A percentile compares a stretch with the other conserved stretches of the same genome.
Conservation (phyloP, 1,140 invertebrate genomes). For the Zaprionus kolodkinae region DNA sequence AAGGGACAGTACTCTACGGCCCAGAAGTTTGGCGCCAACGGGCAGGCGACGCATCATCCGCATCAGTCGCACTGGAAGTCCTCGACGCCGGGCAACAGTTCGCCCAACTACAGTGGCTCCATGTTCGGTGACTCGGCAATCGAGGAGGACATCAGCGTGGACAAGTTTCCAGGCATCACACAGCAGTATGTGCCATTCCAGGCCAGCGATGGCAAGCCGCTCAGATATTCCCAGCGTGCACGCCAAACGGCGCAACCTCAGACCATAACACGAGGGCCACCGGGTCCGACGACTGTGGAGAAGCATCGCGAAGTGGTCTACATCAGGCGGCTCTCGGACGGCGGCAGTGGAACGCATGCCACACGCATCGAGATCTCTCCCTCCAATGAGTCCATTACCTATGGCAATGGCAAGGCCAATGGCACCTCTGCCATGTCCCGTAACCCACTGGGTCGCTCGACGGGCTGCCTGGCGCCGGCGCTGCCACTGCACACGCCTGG, state of each 20-base stretch:
- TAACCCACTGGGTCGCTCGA: conserved; percentile 73
- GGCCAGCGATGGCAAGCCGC: conserved; percentile 64
- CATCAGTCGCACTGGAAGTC: conserved; percentile 77
- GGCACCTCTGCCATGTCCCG: conserved; percentile 56
- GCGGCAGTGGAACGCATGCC: conserved; percentile 67
- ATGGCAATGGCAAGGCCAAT: conserved; percentile 62
- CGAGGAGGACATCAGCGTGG: conserved; percentile 83
- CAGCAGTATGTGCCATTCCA: conserved; percentile 79
- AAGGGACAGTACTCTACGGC: conserved; percentile 72
- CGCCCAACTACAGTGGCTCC: conserved; percentile 83
- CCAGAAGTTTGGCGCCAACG: conserved; percentile 63
- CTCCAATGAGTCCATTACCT: conserved; percentile 79
- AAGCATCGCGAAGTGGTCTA: conserved; percentile 82
- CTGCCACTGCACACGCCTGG: conserved; percentile 40
- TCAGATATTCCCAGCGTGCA: conserved; percentile 69
- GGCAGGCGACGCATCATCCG: conserved; percentile 36
- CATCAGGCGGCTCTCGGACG: conserved; percentile 75
- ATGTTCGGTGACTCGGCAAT: conserved; percentile 84
- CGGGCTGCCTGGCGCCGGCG: conserved; percentile 60
- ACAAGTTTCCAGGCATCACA: conserved; percentile 78
- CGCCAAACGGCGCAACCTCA: conserved; percentile 68
- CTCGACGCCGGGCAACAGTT: conserved; percentile 82
- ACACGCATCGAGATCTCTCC: conserved; percentile 81
- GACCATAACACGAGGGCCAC: conserved; percentile 40
- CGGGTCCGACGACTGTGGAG: conserved; percentile 49